Conservation (phyloP, 2,113 vertebrate genomes). For the Nematolebias whitei region DNA sequence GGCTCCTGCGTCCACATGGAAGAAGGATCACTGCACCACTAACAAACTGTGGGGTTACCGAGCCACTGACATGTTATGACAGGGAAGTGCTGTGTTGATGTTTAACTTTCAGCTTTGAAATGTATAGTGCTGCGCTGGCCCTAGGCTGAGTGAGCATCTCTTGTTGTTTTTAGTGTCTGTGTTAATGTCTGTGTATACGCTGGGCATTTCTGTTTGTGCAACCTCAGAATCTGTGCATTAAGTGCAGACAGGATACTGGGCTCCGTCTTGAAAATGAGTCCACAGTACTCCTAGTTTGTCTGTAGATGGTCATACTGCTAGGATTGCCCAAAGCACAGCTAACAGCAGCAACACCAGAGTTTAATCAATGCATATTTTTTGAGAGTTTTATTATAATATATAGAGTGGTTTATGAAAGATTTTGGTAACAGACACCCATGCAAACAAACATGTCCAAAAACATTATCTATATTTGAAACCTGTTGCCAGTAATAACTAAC, state of each 20-base stretch:
- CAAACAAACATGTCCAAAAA: too few relatives aligned
- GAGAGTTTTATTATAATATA: too few relatives aligned
- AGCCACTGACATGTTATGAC: constrained; percentile 70
- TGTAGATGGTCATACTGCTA: not conserved
- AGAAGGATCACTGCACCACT: constrained; percentile 68
- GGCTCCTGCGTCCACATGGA: constrained; percentile 54
- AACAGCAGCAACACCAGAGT: too few relatives aligned
- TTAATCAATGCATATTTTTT: too few relatives aligned
- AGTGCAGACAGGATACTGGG: constrained; percentile 7
- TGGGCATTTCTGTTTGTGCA: constrained; percentile 16
- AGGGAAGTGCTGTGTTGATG: constrained; percentile 78
- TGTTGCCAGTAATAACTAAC: too few relatives aligned
- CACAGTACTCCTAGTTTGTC: not conserved
- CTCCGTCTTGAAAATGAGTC: constrained; percentile 21
- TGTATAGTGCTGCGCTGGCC: constrained; percentile 60
- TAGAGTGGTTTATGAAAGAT: too few relatives aligned
- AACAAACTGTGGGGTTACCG: constrained; percentile 66
- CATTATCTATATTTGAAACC: too few relatives aligned
- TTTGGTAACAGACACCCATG: too few relatives aligned
- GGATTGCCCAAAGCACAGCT: too few relatives aligned
- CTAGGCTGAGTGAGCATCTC: constrained; percentile 56
- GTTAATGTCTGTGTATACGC: constrained; percentile 20
- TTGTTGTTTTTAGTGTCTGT: constrained; percentile 36
- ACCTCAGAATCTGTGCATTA: constrained; percentile 10
- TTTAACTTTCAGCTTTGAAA: constrained; percentile 75